These are phyloP conservation scores for Batillaria attramentaria DNA, from an alignment of 1,140 invertebrate species.

Conservation along the genomic window DNA sequence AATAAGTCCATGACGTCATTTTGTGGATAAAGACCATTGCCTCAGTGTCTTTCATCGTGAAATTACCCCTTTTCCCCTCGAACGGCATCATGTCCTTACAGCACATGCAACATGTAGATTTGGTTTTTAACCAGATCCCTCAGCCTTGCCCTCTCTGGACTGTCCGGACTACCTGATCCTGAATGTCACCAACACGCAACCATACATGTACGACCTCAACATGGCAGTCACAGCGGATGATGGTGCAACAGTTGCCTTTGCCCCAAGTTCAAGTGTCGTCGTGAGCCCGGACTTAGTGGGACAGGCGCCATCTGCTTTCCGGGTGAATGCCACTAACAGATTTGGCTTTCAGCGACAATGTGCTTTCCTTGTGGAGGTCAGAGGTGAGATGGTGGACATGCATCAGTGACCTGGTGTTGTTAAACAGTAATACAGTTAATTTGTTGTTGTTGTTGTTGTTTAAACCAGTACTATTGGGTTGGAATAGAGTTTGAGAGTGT, in stretches of 20 bases:
- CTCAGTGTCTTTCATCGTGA: too few species aligned
- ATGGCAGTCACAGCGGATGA: background rate
- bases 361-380: slow-evolving; percentile 36
- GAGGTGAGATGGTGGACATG: slow-evolving; percentile 9
- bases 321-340: slow-evolving; percentile 28
- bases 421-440: too few species aligned
- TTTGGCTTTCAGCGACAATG: slow-evolving; percentile 33
- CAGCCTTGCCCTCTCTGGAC: background rate
- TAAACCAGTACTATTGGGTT: background rate
- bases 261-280: background rate
- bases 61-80: too few species aligned
- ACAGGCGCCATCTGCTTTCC: background rate
- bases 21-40: too few species aligned
- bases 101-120: too few species aligned
- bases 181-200: background rate
- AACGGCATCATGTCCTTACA: too few species aligned
- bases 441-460: too few species aligned
- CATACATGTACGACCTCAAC: background rate
- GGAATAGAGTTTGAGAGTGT: background rate
- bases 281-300: background rate
- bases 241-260: background rate
- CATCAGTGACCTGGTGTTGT: too few species aligned
- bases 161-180: slow-evolving; percentile 20
- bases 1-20: too few species aligned
- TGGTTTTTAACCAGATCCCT: background rate